Conservation (phyloP, 2,113 vertebrate genomes). For the Bufo bufo region DNA sequence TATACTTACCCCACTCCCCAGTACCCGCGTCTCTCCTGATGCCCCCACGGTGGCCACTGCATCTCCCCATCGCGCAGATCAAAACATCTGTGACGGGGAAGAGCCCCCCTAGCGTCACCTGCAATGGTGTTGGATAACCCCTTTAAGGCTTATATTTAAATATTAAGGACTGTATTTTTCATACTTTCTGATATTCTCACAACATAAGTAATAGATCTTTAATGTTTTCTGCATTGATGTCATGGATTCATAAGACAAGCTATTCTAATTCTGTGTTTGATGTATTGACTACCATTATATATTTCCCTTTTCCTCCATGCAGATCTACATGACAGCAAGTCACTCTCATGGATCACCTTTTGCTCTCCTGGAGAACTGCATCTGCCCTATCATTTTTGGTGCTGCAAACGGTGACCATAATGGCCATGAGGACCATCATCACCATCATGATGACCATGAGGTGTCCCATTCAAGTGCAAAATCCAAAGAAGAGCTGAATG, state of each 20-base stretch:
- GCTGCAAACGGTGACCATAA: conserved; percentile 69
- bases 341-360: conserved; percentile 95
- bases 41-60: no score
- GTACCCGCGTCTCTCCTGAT: no score
- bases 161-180: not conserved
- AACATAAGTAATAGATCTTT: not conserved
- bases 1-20: no score
- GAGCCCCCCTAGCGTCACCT: no score
- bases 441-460: conserved; percentile 67
- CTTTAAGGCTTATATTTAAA: no score
- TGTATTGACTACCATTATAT: not conserved
- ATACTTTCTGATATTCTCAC: not conserved
- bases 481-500: conserved; percentile 91
- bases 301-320: not conserved
- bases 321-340: conserved; percentile 92
- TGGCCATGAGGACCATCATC: conserved; percentile 70
- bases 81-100: no score
- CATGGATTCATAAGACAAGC: not conserved
- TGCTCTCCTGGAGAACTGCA: conserved; percentile 81
- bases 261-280: not conserved
- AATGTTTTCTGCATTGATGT: not conserved
- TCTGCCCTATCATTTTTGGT: conserved; percentile 88
- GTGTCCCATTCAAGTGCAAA: conserved; percentile 75
- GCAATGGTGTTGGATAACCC: no score
- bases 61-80: no score